Percentiles rank a stretch among this genome's conserved stretches.
These are phyloP conservation scores for Musca vetustissima DNA, from an alignment of 1,140 invertebrate genomes.

Conservation along the genomic window DNA sequence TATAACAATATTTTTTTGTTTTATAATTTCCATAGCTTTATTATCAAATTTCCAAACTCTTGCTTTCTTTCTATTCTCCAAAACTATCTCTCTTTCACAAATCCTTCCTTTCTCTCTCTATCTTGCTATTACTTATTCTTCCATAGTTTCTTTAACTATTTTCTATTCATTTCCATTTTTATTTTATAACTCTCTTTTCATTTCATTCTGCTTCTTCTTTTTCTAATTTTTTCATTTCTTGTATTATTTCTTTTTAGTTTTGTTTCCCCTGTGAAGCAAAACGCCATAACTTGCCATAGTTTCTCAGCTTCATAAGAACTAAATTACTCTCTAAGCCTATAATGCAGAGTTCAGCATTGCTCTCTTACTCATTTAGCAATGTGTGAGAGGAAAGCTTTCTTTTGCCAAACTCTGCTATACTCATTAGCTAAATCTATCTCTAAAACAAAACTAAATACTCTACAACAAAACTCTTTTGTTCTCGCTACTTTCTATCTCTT, in stretches of 20 bases:
- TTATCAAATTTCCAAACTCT: background rate
- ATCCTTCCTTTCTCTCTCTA: constrained; percentile 2
- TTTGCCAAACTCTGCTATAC: too few relatives aligned
- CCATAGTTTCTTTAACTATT: background rate
- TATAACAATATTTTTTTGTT: constrained; percentile 19
- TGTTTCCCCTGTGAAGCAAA: constrained; percentile 27
- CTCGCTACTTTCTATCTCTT: too few relatives aligned
- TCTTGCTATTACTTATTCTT: background rate
- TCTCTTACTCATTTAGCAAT: too few relatives aligned
- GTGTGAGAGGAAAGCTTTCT: too few relatives aligned
- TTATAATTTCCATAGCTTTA: constrained; percentile 9
- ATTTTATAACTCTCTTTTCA: background rate
- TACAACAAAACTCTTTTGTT: too few relatives aligned
- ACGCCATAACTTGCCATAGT: constrained; percentile 52
- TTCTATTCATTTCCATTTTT: background rate
- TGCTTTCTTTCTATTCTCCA: background rate
- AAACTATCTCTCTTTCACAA: background rate
- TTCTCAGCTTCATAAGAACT: background rate
- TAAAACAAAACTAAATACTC: too few relatives aligned
- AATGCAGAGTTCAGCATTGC: too few relatives aligned
- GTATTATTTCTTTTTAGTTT: constrained; percentile 9
- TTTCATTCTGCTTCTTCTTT: background rate
- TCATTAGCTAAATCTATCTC: too few relatives aligned
- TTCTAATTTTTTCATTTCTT: too few relatives aligned
- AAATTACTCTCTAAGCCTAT: too few relatives aligned